A percentile compares a stretch with the other conserved stretches of the same genome.
Evolutionary conservation across 2,797 vertebrate species (phyloP).

Genomic region (Cuniculus paca): DNA sequence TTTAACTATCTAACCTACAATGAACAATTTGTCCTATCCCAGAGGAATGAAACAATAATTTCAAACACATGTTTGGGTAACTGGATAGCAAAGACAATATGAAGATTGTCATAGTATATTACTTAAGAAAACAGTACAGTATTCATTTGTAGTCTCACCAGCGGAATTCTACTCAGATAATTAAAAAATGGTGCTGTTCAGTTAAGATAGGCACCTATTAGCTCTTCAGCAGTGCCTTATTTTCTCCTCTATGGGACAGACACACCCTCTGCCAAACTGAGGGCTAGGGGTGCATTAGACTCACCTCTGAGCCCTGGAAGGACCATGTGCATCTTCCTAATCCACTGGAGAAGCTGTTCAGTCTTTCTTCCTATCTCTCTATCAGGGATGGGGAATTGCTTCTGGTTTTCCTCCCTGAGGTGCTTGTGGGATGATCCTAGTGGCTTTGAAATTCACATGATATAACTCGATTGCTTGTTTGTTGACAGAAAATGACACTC

Average conservation of each 20-base stretch:
- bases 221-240: background rate
- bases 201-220: background rate
- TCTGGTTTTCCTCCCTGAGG: background rate
- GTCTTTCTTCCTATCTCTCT: background rate
- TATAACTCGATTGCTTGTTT: background rate
- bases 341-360: background rate
- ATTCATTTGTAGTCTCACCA: slow-evolving; percentile 29
- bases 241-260: background rate
- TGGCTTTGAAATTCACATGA: background rate
- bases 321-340: background rate
- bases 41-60: slow-evolving; percentile 64
- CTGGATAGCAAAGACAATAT: background rate
- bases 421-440: background rate
- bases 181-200: background rate
- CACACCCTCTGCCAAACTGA: background rate
- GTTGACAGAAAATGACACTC: slow-evolving; percentile 15
- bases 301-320: background rate
- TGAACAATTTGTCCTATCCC: slow-evolving; percentile 77
- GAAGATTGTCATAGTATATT: slow-evolving; percentile 27
- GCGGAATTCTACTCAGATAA: background rate
- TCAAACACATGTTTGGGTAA: slow-evolving; percentile 52
- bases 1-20: slow-evolving; percentile 82
- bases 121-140: slow-evolving; percentile 31
- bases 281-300: background rate
- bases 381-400: background rate